phyloP scores from a whole-genome alignment of 2,888 invertebrate genomes.

The Drosophila ezoana region DNA sequence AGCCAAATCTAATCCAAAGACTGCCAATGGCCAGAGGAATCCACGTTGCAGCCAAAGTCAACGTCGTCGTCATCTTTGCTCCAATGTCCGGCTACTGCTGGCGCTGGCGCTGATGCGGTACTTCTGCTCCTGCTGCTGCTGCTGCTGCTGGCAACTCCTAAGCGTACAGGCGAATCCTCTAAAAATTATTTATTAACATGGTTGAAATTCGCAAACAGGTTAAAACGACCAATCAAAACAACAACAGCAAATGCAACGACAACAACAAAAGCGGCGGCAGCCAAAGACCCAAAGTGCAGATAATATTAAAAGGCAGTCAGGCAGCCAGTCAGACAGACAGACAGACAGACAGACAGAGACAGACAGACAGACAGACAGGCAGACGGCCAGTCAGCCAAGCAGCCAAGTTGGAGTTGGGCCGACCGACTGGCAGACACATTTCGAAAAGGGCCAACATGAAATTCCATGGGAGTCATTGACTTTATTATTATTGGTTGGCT shows the following conservation, averaged over 20 bases:
- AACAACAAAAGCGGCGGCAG: conserved; percentile 59
- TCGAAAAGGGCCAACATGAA: conserved; percentile 80
- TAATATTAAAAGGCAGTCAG: conserved; percentile 77
- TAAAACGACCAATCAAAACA: conserved; percentile 81
- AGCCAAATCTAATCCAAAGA: conserved; percentile 48
- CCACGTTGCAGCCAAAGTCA: conserved; percentile 10
- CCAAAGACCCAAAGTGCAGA: conserved; percentile 77
- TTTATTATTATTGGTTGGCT: conserved; percentile 71
- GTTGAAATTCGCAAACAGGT: conserved; percentile 83
- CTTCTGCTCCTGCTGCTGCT: conserved; percentile 35
- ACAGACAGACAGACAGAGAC: conserved; percentile 21
- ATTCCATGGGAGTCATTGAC: conserved; percentile 83
- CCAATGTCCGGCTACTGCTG: conserved; percentile 44
- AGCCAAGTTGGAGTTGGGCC: conserved; percentile 58
- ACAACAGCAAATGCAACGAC: conserved; percentile 42
- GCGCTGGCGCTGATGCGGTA: conserved; percentile 38
- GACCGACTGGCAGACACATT: conserved; percentile 72
- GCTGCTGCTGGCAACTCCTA: conserved; percentile 49
- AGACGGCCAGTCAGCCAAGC: conserved; percentile 52
- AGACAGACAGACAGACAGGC: conserved; percentile 36
- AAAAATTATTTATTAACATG: conserved; percentile 84
- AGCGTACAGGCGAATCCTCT: conserved; percentile 73
- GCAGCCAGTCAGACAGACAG: conserved; percentile 48
- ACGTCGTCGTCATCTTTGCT: background rate
- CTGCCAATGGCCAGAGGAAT: conserved; percentile 24